Evolutionary conservation across 2,113 vertebrate species (phyloP).

Genomic region (Aviceda subcristata): DNA sequence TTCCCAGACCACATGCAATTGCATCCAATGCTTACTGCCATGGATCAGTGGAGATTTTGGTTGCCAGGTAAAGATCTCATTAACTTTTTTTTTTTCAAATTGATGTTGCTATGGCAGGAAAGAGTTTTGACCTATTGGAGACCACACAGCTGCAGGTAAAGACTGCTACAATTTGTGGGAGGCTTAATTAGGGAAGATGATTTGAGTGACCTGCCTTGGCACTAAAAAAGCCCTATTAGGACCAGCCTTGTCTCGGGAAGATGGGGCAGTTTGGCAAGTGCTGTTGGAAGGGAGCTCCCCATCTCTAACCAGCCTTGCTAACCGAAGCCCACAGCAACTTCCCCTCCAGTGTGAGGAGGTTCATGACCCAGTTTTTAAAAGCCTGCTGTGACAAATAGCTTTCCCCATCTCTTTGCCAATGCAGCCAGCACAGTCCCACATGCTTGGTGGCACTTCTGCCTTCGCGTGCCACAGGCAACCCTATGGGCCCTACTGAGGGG

Average conservation of each 20-base stretch:
- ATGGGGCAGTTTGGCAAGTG: background rate
- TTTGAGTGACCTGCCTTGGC: background rate
- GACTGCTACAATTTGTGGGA: background rate
- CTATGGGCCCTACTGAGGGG: background rate
- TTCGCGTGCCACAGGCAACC: background rate
- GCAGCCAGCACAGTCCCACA: background rate
- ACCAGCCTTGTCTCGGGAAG: background rate
- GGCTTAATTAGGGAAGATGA: background rate
- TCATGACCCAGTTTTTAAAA: background rate
- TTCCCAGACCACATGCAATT: fast-evolving
- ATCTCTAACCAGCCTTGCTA: background rate
- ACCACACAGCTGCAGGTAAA: background rate
- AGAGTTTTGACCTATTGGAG: background rate
- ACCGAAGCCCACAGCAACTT: background rate
- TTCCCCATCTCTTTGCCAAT: background rate
- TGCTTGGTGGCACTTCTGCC: background rate
- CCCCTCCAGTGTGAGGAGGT: background rate
- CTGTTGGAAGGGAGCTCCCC: background rate
- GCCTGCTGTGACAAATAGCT: background rate
- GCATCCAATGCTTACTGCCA: background rate
- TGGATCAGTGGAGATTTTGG: background rate
- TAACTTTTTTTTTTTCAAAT: background rate
- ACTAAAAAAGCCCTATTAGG: background rate
- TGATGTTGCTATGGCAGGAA: background rate
- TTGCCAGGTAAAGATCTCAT: background rate